These are phyloP conservation scores for Podilymbus podiceps DNA, from an alignment of 2,113 vertebrate genomes.

Conservation along the genomic window DNA sequence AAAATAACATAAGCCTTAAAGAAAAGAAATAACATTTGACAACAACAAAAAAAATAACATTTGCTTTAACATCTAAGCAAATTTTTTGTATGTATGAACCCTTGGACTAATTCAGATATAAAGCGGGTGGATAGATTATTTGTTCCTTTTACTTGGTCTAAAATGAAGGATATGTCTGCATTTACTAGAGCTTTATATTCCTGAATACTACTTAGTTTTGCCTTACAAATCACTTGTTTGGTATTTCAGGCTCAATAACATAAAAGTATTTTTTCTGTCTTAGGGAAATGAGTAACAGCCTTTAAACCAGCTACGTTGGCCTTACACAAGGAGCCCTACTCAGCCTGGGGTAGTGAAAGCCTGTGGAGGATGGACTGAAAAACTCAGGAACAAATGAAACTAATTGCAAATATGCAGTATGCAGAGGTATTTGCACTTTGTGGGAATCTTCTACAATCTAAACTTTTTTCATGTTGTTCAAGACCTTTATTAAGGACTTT, in stretches of 20 bases:
- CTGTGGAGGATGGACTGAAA: neutral
- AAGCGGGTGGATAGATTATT: neutral
- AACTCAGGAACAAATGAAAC: conserved; percentile 44
- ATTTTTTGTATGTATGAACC: neutral
- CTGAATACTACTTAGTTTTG: neutral
- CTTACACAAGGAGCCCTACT: conserved; percentile 1
- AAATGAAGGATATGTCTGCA: neutral
- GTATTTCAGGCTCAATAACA: neutral
- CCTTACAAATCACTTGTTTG: neutral
- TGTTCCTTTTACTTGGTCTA: neutral
- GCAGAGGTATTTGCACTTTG: conserved; percentile 14
- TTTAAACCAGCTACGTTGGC: neutral
- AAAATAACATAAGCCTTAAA: neutral
- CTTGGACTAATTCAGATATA: neutral
- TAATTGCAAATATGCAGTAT: conserved; percentile 26
- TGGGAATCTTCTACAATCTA: neutral
- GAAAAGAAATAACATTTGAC: too few species aligned
- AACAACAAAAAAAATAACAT: neutral
- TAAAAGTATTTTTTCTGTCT: neutral
- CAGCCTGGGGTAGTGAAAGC: conserved; percentile 29
- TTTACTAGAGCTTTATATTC: neutral
- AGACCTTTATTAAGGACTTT: neutral
- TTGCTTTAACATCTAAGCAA: conserved; percentile 1
- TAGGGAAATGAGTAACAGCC: neutral
- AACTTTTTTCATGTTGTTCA: neutral